Percentiles rank a stretch among this genome's conserved stretches.
Conservation (phyloP, 1,140 invertebrate genomes). For the Vollenhovia emeryi region DNA sequence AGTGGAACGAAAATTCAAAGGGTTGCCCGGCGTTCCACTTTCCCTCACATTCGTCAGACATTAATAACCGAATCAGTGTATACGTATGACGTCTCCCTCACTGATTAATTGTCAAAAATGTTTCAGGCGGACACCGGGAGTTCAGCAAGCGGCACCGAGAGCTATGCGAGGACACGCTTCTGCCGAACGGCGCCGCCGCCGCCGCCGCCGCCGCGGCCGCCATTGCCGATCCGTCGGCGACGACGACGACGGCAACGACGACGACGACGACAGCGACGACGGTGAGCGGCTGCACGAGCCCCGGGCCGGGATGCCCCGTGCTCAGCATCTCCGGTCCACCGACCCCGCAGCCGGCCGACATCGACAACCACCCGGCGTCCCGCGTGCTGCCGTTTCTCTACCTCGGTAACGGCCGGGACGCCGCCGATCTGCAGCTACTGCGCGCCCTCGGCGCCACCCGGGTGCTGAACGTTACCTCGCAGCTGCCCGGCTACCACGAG, state of each 20-base stretch:
- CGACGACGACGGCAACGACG: conserved; percentile 68
- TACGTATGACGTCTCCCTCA: neutral
- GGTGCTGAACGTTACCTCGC: conserved; percentile 94
- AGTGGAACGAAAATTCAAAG: neutral
- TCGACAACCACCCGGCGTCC: conserved; percentile 92
- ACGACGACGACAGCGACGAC: conserved; percentile 60
- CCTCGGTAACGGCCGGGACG: conserved; percentile 94
- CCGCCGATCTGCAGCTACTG: conserved; percentile 90
- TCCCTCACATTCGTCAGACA: too few relatives aligned
- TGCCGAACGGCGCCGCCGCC: conserved; percentile 77
- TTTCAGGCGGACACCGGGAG: conserved; percentile 90
- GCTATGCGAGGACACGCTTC: conserved; percentile 87
- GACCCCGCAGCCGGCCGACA: conserved; percentile 85
- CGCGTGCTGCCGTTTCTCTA: conserved; percentile 95
- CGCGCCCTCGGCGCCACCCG: conserved; percentile 89
- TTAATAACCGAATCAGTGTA: too few relatives aligned
- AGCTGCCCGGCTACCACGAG: conserved; percentile 90
- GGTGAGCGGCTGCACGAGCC: conserved; percentile 76
- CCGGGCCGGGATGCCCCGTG: conserved; percentile 77
- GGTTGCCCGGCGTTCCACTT: too few relatives aligned
- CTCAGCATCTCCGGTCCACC: conserved; percentile 73
- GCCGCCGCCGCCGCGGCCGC: conserved; percentile 12
- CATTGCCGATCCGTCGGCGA: conserved; percentile 34
- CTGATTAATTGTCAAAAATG: neutral
- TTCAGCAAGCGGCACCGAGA: conserved; percentile 89